Evolutionary conservation across 1,140 invertebrate genomes (phyloP), one percentile per base, ranked within the genome.

Genomic region (Drosophila burlai): DNA sequence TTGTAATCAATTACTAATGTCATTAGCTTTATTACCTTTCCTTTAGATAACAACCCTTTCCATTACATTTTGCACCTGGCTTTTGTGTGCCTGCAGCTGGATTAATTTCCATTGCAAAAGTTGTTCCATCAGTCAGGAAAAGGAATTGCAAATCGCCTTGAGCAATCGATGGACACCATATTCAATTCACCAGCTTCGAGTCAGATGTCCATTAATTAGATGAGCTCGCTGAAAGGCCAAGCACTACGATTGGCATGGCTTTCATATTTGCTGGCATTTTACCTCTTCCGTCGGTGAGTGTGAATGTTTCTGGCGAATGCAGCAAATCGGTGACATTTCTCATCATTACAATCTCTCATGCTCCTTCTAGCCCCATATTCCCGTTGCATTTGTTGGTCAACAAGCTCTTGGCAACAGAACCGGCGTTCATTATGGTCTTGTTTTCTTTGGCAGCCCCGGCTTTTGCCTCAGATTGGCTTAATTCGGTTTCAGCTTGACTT

Each of bases 361-460:
- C 26, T 34, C 24, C 29, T 45, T 18, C 0, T 16, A 5, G 54
- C 15, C 40, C 31, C 68, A 54, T 26, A 34, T 59, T 40, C 18
- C 3, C 47, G 55, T 63, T 79, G 76, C 76, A 64, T 65, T 72
- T 65, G 47, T 60, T 80, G 76, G 76, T 80, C 76, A 80, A 80
- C 77, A 80, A 80, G 77, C 77, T 73, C 68, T 80, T 80, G 77
- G 67, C 77, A 80, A 50, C 77, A 80, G 68, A 62, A 47, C 29
- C n/a, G 18, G 68, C 67, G 61, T 80, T 80, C 77, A 80, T 80
- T 80, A 80, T 34, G 76, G 60, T 50, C 78, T 57, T 80, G 76
- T 73, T 80, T 79, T 79, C 61, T 61, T 80, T 77, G 57, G 64
- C 75, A 57, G 43, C 31, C 29, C 64, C 42, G 42, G 40, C 55